Evolutionary conservation across 1,140 invertebrate species (phyloP), one percentile per base, ranked within the genome.

Genomic region (Drosophila santomea): DNA sequence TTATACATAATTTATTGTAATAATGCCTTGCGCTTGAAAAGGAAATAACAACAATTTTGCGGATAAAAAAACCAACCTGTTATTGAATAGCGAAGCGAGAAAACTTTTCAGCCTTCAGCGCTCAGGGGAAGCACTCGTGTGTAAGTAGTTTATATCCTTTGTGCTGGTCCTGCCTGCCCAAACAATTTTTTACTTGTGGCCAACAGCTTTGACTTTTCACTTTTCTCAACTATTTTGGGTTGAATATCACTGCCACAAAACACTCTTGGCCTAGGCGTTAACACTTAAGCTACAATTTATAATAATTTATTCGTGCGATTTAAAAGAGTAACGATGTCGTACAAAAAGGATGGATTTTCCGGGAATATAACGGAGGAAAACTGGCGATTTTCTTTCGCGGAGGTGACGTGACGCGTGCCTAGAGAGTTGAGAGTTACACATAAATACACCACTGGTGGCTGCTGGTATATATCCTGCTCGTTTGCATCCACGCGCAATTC

Each of bases 1-100:
- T 74, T 82, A 78, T 82, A 83, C 80, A 83, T 83, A 83, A 78
- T 78, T 78, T 78, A 83, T 25, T 4, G 5, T 4, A 25, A 25
- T 25, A 25, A 25, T 25, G 25, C 25, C 25, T 25, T 25, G 0
- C 23, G 23, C 23, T 25, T 25, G 0, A 2, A 7, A 28, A 36
- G 8, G 32, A 74, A 47, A 61, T 58, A 52, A 23, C 47, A 78
- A 48, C 52, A 59, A 75, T 59, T 69, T 35, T 8, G 25, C 32
- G 35, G 23, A 55, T 45, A n/a, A 36, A 61, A 67, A 15, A 67
- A 67, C 78, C 50, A 81, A 80, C 78, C 78, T 80, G 78, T 66
- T 58, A 73, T 72, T 66, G 50, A 59, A 57, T 64, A 43, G 52
- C 39, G 47, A 61, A 55, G 60, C 59, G 66, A 72, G 59, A 63